Base-by-base conservation (phyloP, 2,888 invertebrate species). In the Pseudolycoriella hygida region DNA sequence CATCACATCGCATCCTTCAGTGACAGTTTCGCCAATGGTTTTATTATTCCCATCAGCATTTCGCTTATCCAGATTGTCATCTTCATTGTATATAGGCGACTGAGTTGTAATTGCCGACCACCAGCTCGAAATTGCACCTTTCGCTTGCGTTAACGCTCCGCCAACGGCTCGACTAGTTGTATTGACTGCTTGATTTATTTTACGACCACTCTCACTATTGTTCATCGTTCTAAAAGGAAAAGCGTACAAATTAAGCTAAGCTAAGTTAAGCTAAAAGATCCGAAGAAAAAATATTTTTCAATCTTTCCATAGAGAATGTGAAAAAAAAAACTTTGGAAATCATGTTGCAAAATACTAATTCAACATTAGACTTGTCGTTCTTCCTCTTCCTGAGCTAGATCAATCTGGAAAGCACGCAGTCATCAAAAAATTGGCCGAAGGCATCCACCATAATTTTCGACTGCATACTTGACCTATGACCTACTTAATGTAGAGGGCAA, bases 91-190 rank as follows among this genome's bases (percentile, higher is more conserved):
- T 12, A 14, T 4, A 4, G n/a, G 4, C 11, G 34, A 73, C 17
- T 73, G 68, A 15, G 77, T 69, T 15, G 74, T 74, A 42, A 81
- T 66, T 19, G 78, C 77, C 55, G 76, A 82, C 86, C 86, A 88
- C 87, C 87, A 88, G 57, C 76, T 85, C 1, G 85, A 78, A 44
- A 89, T 76, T 1, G 86, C 87, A 14, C 88, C 88, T 59, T 79
- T 83, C 40, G 89, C 89, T 64, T 86, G 84, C n/a, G 84, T 80
- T 49, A 89, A 67, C 39, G 88, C 89, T 30, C 88, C 89, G 53
- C 77, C 86, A 42, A 94, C 90, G 25, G 87, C 92, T 56, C 88
- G 77, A 20, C 92, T 89, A 2, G 94, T 93, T 49, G 81, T 84
- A 44, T 80, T 80, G 61, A 94, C 88, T 1, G 93, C 93, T 59